phyloP scores from a whole-genome alignment of 2,888 invertebrate genomes.

The Trachelus troglodyta region DNA sequence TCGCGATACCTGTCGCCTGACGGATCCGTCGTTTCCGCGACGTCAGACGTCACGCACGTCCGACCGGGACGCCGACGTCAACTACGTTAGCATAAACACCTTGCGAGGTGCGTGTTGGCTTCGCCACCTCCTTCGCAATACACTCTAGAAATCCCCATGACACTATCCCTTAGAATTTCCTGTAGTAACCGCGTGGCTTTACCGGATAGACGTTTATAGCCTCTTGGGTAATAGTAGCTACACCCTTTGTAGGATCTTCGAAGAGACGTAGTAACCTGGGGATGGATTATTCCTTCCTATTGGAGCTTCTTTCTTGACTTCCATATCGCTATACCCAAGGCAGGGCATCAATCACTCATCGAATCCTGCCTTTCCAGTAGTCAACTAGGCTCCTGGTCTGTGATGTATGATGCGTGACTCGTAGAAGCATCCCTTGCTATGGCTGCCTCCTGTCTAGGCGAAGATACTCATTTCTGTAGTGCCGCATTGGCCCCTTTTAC shows the following conservation, averaged over 20 bases:
- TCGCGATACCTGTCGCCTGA: background rate
- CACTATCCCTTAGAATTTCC: background rate
- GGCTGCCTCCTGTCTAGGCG: background rate
- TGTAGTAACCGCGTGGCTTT: background rate
- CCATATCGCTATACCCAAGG: background rate
- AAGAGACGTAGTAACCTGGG: background rate
- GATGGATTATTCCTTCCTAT: background rate
- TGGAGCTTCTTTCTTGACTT: background rate
- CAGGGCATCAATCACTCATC: background rate
- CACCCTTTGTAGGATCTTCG: background rate
- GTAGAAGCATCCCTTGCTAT: background rate
- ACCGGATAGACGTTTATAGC: background rate
- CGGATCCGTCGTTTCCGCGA: background rate
- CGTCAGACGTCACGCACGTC: slow-evolving; percentile 12
- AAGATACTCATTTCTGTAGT: background rate
- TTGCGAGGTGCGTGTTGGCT: background rate
- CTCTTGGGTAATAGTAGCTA: background rate
- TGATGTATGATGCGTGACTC: background rate
- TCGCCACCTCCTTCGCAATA: background rate
- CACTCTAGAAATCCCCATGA: background rate
- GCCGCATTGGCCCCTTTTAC: background rate
- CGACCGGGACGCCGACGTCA: slow-evolving; percentile 11
- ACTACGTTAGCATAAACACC: slow-evolving; percentile 19
- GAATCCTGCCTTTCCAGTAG: background rate
- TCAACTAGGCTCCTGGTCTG: background rate